Evolutionary conservation across 92 coral and sea anemone species (phyloP).

Genomic region (Epizoanthus rinbou): DNA sequence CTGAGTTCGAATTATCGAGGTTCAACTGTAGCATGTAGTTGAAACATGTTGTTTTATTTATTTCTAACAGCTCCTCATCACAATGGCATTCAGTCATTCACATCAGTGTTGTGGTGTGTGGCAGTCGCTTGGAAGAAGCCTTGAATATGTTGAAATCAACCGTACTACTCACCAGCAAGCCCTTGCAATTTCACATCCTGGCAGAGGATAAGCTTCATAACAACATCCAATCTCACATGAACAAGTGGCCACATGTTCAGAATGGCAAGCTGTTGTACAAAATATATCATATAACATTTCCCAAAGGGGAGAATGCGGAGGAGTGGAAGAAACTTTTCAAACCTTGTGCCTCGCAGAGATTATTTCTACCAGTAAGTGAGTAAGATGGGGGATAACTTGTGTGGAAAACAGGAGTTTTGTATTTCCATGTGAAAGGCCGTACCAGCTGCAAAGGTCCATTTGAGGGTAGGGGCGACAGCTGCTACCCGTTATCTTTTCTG

Average conservation of each 20-base stretch:
- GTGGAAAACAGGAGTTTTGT: neutral
- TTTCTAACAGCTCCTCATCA: neutral
- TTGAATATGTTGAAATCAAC: slow-evolving; percentile 84
- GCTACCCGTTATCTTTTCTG: too few species aligned
- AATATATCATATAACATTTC: slow-evolving; percentile 75
- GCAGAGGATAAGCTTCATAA: slow-evolving; percentile 79
- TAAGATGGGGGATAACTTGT: neutral
- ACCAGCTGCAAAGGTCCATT: too few species aligned
- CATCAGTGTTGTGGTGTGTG: slow-evolving; percentile 86
- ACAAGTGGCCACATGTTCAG: slow-evolving; percentile 59
- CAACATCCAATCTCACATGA: slow-evolving; percentile 50
- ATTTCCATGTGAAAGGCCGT: neutral
- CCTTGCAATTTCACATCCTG: slow-evolving; percentile 76
- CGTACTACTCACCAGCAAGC: slow-evolving; percentile 70
- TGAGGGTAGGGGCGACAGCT: too few species aligned
- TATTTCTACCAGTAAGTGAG: slow-evolving; percentile 83
- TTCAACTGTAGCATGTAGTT: too few species aligned
- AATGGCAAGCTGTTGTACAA: slow-evolving; percentile 66
- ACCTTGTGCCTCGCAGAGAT: slow-evolving; percentile 92
- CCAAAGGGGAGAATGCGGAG: slow-evolving; percentile 58
- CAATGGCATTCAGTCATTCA: slow-evolving; percentile 48
- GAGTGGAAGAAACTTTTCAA: slow-evolving; percentile 92
- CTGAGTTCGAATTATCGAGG: too few species aligned
- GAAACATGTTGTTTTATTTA: neutral
- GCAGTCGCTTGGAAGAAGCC: slow-evolving; percentile 76